These are phyloP conservation scores for Tribolium castaneum DNA, from an alignment of 1,140 invertebrate genomes.

Conservation along the genomic window DNA sequence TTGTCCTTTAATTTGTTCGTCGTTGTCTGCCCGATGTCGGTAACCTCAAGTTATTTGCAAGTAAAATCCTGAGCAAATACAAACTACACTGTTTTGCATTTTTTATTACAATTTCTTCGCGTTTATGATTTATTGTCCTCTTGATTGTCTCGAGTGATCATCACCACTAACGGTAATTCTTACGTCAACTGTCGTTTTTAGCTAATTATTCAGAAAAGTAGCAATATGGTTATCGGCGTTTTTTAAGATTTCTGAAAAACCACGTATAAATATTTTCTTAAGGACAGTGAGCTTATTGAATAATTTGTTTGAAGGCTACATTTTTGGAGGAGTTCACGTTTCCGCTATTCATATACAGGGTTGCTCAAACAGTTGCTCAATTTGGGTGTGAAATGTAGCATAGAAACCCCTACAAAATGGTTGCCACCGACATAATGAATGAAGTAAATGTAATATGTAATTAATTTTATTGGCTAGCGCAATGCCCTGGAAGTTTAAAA, in stretches of 20 bases:
- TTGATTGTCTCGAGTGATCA: too few species aligned
- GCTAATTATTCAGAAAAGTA: slow-evolving; percentile 11
- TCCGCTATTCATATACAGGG: not conserved
- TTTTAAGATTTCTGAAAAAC: not conserved
- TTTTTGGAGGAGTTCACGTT: slow-evolving; percentile 11
- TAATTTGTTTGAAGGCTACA: slow-evolving; percentile 1
- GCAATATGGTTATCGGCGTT: slow-evolving; percentile 1
- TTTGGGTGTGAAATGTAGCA: slow-evolving; percentile 22
- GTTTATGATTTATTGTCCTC: too few species aligned
- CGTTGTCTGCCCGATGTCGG: slow-evolving; percentile 37
- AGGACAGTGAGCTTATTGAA: not conserved
- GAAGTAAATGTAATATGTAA: slow-evolving; percentile 46
- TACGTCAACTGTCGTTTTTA: slow-evolving; percentile 25
- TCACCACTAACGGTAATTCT: not conserved
- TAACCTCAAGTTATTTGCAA: slow-evolving; percentile 41
- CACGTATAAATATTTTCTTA: not conserved
- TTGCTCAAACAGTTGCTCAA: not conserved
- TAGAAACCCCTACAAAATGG: slow-evolving; percentile 17
- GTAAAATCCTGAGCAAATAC: slow-evolving; percentile 36
- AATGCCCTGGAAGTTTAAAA: slow-evolving; percentile 51
- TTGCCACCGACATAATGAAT: slow-evolving; percentile 27
- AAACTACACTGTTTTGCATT: slow-evolving; percentile 24
- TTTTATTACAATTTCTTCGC: slow-evolving; percentile 18
- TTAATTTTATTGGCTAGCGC: slow-evolving; percentile 47
- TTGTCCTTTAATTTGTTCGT: slow-evolving; percentile 41